Evolutionary conservation across 1,140 invertebrate species (phyloP).

Genomic region (Cherax destructor): DNA sequence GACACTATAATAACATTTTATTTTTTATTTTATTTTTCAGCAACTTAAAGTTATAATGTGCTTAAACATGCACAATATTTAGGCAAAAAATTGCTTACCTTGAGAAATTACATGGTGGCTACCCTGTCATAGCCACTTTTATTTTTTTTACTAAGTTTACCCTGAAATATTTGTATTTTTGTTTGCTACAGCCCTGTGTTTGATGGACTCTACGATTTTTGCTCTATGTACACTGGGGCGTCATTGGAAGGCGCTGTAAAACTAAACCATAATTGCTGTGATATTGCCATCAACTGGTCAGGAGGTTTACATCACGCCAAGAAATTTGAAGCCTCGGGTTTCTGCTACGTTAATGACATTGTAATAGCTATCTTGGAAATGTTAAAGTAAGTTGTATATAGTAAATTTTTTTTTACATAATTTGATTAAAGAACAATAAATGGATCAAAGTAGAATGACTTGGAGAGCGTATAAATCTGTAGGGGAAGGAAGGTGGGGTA

Average conservation of each 20-base stretch:
- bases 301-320: constrained; percentile 99
- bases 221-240: constrained; percentile 97
- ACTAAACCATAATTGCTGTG: constrained; percentile 93
- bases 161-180: not conserved
- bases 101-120: too few species aligned
- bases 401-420: not conserved
- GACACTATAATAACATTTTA: too few species aligned
- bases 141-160: not conserved
- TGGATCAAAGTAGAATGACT: too few species aligned
- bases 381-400: constrained; percentile 81
- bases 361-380: constrained; percentile 98
- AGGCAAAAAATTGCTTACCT: too few species aligned
- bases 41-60: too few species aligned
- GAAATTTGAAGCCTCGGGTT: constrained; percentile 98
- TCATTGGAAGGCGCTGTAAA: constrained; percentile 96
- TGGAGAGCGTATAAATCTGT: too few species aligned
- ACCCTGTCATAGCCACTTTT: not conserved
- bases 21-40: too few species aligned
- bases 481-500: too few species aligned
- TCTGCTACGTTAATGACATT: constrained; percentile 99
- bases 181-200: constrained; percentile 87
- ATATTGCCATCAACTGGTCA: constrained; percentile 99
- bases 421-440: too few species aligned
- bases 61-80: too few species aligned
- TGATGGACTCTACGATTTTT: constrained; percentile 99